These are phyloP conservation scores for Lepus americanus DNA, from an alignment of 2,113 vertebrate species.

Conservation along the genomic window DNA sequence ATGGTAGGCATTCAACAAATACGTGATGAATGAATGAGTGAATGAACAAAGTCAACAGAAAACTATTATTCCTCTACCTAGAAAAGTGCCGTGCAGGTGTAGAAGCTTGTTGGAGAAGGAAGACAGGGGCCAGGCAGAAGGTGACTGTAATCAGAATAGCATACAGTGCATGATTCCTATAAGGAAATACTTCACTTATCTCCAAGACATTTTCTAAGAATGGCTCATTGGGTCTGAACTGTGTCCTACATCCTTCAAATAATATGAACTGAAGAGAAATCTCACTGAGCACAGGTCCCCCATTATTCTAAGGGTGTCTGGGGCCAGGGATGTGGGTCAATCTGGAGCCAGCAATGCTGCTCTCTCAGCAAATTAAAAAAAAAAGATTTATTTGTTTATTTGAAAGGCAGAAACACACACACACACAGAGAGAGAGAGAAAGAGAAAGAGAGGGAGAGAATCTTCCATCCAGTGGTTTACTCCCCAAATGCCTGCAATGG, in stretches of 20 bases:
- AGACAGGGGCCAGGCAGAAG: no score
- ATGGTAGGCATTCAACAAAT: background rate
- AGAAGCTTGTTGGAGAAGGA: background rate
- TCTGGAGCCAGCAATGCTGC: background rate
- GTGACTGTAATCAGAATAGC: background rate
- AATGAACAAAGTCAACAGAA: background rate
- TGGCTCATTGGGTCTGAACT: background rate
- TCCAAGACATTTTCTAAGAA: slow-evolving; percentile 58
- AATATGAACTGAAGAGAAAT: background rate
- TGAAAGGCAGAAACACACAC: no score
- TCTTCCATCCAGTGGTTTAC: no score
- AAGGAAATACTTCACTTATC: slow-evolving; percentile 6
- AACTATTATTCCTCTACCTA: background rate
- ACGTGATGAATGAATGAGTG: background rate
- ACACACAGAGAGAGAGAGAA: no score
- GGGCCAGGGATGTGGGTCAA: background rate
- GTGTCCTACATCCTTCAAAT: background rate
- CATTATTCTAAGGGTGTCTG: background rate
- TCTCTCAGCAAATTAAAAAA: background rate
- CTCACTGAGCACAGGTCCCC: background rate
- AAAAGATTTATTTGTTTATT: background rate
- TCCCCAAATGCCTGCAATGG: no score
- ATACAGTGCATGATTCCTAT: background rate
- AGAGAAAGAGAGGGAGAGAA: no score
- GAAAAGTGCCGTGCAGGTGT: background rate